Conservation (phyloP, 2,888 invertebrate genomes). For the Nysson spinosus region DNA sequence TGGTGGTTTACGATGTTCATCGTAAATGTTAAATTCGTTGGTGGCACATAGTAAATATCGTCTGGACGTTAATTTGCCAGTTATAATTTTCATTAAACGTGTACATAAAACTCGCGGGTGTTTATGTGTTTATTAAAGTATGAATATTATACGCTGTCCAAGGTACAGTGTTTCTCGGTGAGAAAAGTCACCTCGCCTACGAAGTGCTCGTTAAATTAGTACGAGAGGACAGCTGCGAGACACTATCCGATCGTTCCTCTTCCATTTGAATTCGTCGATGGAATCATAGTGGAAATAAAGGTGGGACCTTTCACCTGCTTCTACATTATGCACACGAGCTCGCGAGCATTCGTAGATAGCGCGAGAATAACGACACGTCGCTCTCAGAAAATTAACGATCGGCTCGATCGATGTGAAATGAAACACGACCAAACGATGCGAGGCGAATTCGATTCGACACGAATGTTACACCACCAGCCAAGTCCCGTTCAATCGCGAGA, state of each 20-base stretch:
- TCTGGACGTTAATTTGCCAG: no score
- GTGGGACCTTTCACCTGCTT: constrained; percentile 49
- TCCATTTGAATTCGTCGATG: constrained; percentile 44
- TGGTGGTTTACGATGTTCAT: no score
- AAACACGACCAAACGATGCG: constrained; percentile 10
- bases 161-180: background rate
- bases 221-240: constrained; percentile 39
- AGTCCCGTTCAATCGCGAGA: background rate
- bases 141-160: no score
- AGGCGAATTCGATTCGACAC: constrained; percentile 28
- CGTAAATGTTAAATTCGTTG: no score
- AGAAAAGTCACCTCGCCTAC: constrained; percentile 14
- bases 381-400: constrained; percentile 22
- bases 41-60: no score
- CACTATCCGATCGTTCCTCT: constrained; percentile 19
- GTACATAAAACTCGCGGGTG: no score
- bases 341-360: constrained; percentile 9
- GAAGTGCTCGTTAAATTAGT: constrained; percentile 23
- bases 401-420: constrained; percentile 4
- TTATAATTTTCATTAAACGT: constrained; percentile 32
- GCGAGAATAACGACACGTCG: constrained; percentile 18
- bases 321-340: constrained; percentile 30
- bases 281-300: constrained; percentile 48
- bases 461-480: background rate
- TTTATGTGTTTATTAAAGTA: no score